These are phyloP conservation scores for Nyctalus aviator DNA, from an alignment of 2,797 vertebrate genomes.

Conservation along the genomic window DNA sequence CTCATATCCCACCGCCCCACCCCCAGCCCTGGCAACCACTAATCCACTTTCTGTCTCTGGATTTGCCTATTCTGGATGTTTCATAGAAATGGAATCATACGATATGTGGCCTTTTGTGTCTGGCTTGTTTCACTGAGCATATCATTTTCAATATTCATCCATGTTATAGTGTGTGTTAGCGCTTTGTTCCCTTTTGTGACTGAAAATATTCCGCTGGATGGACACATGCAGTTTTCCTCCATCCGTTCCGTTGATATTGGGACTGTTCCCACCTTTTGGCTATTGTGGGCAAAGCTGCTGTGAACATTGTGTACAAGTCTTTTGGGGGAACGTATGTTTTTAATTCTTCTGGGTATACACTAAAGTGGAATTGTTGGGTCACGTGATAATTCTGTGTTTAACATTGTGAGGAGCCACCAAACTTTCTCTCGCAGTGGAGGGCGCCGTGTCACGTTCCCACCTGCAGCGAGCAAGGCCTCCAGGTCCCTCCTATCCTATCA, in stretches of 20 bases:
- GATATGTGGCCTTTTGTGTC: constrained; percentile 1
- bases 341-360: not conserved
- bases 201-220: not conserved
- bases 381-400: not conserved
- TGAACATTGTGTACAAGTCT: not conserved
- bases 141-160: not conserved
- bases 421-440: not conserved
- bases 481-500: not conserved
- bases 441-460: not conserved
- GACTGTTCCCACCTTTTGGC: not conserved
- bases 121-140: not conserved
- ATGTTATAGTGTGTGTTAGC: not conserved
- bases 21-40: constrained; percentile 39
- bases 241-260: not conserved
- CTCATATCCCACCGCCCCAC: not conserved
- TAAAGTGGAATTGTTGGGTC: not conserved
- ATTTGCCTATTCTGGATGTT: constrained; percentile 53
- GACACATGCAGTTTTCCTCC: not conserved
- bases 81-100: not conserved
- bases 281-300: not conserved
- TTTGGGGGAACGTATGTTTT: not conserved
- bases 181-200: not conserved
- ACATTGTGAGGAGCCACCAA: not conserved
- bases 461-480: not conserved
- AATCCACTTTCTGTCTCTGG: constrained; percentile 60